Conservation (phyloP, 2,113 vertebrate genomes). For the Thymallus thymallus region DNA sequence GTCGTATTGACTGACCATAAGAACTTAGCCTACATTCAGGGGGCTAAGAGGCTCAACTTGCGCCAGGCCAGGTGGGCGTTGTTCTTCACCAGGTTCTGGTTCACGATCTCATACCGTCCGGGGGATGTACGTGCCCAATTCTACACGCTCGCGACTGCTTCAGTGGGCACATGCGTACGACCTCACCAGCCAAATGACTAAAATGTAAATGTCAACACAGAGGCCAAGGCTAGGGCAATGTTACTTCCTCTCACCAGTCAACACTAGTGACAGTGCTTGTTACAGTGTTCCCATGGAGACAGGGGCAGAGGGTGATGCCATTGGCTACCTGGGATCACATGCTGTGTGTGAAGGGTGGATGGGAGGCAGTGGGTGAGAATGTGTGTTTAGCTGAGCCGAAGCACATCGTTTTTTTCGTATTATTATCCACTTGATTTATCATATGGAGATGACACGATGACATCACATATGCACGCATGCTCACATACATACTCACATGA, state of each 20-base stretch:
- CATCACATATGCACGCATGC: constrained; percentile 7
- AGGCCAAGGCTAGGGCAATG: not conserved
- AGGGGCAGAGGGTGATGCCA: not conserved
- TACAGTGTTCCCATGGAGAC: not conserved
- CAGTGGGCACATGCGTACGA: too few species aligned
- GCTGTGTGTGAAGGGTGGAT: not conserved
- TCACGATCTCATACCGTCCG: too few species aligned
- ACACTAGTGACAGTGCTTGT: not conserved
- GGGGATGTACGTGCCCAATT: too few species aligned
- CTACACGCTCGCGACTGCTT: too few species aligned
- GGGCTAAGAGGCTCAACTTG: too few species aligned
- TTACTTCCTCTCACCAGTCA: not conserved
- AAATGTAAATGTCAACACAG: not conserved
- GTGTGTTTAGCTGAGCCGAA: not conserved
- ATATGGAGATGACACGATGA: constrained; percentile 18
- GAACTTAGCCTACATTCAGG: too few species aligned
- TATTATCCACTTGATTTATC: not conserved
- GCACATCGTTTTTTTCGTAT: too few species aligned
- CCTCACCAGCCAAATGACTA: not conserved
- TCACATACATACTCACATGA: constrained; percentile 2
- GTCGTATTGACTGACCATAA: too few species aligned
- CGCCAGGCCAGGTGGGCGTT: too few species aligned
- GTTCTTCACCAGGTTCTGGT: too few species aligned
- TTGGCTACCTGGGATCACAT: not conserved
- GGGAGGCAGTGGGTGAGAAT: not conserved